Base-by-base conservation (phyloP, 2,797 vertebrate genomes). In the Anniella stebbinsi region DNA sequence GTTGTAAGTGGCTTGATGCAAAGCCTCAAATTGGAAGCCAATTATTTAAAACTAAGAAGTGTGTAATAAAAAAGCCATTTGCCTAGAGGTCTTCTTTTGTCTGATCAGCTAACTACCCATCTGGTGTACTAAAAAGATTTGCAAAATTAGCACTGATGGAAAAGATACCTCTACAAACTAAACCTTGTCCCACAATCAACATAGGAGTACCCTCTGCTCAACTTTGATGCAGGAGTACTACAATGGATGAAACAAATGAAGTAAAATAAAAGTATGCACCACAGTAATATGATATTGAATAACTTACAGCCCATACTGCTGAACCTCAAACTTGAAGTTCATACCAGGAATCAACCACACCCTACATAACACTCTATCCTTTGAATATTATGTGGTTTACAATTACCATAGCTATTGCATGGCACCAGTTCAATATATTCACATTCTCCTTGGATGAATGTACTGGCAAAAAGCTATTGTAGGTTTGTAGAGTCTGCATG, bases 21-120 rank as follows among this genome's bases (percentile, higher is more conserved):
- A 83, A 57, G 90, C 63, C 36, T 9, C 88, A 57, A 89, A 81
- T 87, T 92, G 91, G 70, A 90, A 87, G 91, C 84, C 41, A 94
- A 91, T 93, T 90, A 93, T 82, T 94, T 90, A 92, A 91, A 72
- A 76, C 93, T 89, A 92, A 91, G 66, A 80, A 69, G 10, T 66
- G 6, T 88, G 9, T 89, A 92, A 92, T 92, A 87, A 93, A 84
- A 36, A n/a, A 85, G 30, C 92, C 23, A 81, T 92, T 91, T 89
- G 9, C 84, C 89, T 94, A 82, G 91, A 91, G 84, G 2, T 45
- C 1, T 12, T 92, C 33, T 86, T 88, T 89, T 94, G 89, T 84
- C 63, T 95, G 77, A 36, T 23, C 25, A 54, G 66, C 8, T 57
- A 80, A 54, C 15, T 82, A 84, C 41, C 92, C 48, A 93, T 93